A percentile compares a stretch with the other conserved stretches of the same genome.
Conservation (phyloP, 2,797 vertebrate genomes). For the Cuculus canorus region DNA sequence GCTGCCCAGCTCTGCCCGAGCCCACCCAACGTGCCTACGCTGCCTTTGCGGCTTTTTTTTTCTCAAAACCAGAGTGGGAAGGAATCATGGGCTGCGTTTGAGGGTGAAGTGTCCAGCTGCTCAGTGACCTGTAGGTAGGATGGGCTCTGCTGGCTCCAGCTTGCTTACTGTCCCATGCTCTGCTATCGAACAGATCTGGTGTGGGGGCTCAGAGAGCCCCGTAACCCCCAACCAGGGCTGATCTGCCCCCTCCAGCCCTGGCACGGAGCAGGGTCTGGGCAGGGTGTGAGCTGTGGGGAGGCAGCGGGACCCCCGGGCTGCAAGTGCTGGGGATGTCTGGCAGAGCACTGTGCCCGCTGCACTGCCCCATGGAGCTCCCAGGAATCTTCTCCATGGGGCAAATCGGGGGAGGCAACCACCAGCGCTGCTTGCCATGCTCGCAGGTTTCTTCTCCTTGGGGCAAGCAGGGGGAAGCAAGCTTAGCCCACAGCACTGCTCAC, state of each 20-base stretch:
- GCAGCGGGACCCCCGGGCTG: background rate
- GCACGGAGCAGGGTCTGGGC: background rate
- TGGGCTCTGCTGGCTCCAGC: accelerated
- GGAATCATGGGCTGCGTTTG: background rate
- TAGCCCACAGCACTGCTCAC: too few species aligned
- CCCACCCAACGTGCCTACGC: background rate
- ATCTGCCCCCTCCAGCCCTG: background rate
- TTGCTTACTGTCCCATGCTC: background rate
- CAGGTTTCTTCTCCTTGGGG: too few species aligned
- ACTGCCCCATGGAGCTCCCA: background rate
- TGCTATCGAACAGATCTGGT: background rate
- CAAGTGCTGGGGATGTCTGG: background rate
- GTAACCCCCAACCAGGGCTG: background rate
- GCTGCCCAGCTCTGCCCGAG: too few species aligned
- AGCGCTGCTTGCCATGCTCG: accelerated
- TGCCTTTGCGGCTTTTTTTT: background rate
- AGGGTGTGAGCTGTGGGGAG: background rate
- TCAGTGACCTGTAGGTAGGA: background rate
- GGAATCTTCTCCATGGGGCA: background rate
- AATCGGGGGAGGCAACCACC: too few species aligned
- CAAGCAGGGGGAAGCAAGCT: too few species aligned
- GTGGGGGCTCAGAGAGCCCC: background rate
- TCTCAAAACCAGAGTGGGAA: background rate
- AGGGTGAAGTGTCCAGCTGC: accelerated
- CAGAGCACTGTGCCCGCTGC: background rate